A percentile compares a stretch with the other conserved stretches of the same genome.
phyloP scores from a whole-genome alignment of 2,797 vertebrate species.

The Eremophila alpestris region DNA sequence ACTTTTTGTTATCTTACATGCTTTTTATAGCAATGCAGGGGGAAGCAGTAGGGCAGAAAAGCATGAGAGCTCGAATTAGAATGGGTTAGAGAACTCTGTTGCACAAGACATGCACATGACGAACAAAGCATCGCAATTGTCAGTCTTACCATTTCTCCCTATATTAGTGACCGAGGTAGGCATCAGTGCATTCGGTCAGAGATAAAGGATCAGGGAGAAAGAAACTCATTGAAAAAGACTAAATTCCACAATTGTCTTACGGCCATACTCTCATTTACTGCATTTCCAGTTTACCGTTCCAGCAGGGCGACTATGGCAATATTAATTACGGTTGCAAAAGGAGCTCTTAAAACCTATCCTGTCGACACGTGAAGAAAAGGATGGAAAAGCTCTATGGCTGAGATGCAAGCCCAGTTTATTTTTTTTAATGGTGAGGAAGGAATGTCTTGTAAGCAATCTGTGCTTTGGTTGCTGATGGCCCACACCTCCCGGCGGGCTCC shows the following conservation, averaged over 20 bases:
- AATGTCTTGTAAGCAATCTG: not conserved
- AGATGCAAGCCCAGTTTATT: constrained; percentile 9
- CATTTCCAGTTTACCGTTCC: constrained; percentile 68
- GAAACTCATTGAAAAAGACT: constrained; percentile 82
- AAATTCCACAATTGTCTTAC: constrained; percentile 70
- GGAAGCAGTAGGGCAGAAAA: constrained; percentile 78
- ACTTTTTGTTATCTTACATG: constrained; percentile 77
- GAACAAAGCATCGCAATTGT: constrained; percentile 76
- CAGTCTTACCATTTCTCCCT: constrained; percentile 86
- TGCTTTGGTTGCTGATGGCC: not conserved
- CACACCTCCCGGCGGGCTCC: constrained; percentile 19
- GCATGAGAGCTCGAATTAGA: constrained; percentile 74
- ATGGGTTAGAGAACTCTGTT: constrained; percentile 76
- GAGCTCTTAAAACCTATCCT: constrained; percentile 22
- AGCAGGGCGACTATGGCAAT: constrained; percentile 22
- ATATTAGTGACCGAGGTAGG: constrained; percentile 82
- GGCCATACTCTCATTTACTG: constrained; percentile 79
- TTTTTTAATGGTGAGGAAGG: not conserved
- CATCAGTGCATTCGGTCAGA: constrained; percentile 82
- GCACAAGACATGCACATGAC: constrained; percentile 79
- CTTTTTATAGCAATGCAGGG: constrained; percentile 80
- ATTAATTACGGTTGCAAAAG: constrained; percentile 23
- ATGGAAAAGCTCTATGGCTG: constrained; percentile 25
- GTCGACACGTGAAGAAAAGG: constrained; percentile 9
- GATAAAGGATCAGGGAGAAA: constrained; percentile 80